Conservation (phyloP, 2,797 vertebrate species). For the Typhlichthys eigenmanni region DNA sequence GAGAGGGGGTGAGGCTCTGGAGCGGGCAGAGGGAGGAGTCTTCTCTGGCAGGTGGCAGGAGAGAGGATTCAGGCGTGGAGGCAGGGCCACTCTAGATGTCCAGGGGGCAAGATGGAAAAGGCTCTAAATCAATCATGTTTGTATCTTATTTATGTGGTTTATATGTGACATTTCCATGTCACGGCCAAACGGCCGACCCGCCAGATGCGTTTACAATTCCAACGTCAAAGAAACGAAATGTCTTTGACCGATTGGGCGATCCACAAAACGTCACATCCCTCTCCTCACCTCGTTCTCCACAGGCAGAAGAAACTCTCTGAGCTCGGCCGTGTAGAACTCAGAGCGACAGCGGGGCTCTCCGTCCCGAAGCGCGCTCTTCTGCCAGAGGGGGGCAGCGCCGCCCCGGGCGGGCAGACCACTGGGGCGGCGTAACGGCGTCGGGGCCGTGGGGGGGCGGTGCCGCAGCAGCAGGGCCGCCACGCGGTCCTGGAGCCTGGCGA, state of each 20-base stretch:
- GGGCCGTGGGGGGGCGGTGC: conserved; percentile 60
- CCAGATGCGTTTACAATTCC: too few relatives aligned
- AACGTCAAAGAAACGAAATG: too few relatives aligned
- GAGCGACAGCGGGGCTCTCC: conserved; percentile 30
- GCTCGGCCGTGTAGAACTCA: conserved; percentile 77
- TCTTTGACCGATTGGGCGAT: too few relatives aligned
- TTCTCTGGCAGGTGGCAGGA: conserved; percentile 11
- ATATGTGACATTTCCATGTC: too few relatives aligned
- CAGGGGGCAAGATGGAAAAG: not conserved
- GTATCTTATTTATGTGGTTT: too few relatives aligned
- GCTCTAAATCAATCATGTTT: too few relatives aligned
- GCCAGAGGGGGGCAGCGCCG: conserved; percentile 80
- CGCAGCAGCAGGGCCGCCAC: conserved; percentile 80
- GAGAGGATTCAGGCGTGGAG: conserved; percentile 16
- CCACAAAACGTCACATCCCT: not conserved
- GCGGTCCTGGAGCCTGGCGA: conserved; percentile 78
- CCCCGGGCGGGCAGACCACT: conserved; percentile 71
- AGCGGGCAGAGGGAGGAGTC: conserved; percentile 1
- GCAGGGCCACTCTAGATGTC: conserved; percentile 25
- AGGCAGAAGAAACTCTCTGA: conserved; percentile 74
- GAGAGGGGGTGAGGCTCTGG: conserved; percentile 16
- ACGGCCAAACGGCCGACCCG: too few relatives aligned
- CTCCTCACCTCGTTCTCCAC: conserved; percentile 69
- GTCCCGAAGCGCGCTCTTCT: conserved; percentile 79
- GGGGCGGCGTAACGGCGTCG: conserved; percentile 75